These are phyloP conservation scores for Lithophane socia DNA, from an alignment of 2,888 invertebrate genomes.

Conservation along the genomic window DNA sequence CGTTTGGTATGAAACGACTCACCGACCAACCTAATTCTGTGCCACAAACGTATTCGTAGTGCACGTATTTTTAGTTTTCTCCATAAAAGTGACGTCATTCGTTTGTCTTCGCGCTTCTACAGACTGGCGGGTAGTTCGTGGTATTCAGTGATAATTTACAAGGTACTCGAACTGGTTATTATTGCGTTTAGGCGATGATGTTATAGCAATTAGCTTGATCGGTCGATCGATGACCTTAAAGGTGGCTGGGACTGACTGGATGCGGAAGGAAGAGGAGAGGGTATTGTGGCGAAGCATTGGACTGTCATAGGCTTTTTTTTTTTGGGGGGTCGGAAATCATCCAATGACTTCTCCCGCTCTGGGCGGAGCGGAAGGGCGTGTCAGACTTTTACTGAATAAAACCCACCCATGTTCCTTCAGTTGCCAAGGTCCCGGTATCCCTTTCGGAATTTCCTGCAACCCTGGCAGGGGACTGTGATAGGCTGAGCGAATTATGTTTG, in stretches of 20 bases:
- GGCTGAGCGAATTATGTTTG: background rate
- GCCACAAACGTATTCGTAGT: conserved; percentile 53
- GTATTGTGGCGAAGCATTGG: too few relatives aligned
- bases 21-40: conserved; percentile 54
- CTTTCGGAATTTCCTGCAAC: too few relatives aligned
- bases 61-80: conserved; percentile 59
- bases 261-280: background rate
- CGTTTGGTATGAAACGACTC: conserved; percentile 38
- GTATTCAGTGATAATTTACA: conserved; percentile 2
- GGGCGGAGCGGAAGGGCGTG: too few relatives aligned
- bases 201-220: background rate
- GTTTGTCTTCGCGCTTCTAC: conserved; percentile 39
- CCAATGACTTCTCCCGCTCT: too few relatives aligned
- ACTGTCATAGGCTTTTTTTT: background rate
- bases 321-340: too few relatives aligned
- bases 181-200: background rate
- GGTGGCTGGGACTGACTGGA: background rate
- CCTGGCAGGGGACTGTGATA: background rate
- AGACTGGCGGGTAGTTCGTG: background rate
- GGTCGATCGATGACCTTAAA: background rate
- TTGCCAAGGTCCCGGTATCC: too few relatives aligned
- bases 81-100: conserved; percentile 55
- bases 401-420: too few relatives aligned
- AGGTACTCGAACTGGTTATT: background rate
- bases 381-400: too few relatives aligned